Percentiles rank a stretch among this genome's conserved stretches.
Conservation (phyloP, 2,797 vertebrate genomes). For the Ibycter americanus region DNA sequence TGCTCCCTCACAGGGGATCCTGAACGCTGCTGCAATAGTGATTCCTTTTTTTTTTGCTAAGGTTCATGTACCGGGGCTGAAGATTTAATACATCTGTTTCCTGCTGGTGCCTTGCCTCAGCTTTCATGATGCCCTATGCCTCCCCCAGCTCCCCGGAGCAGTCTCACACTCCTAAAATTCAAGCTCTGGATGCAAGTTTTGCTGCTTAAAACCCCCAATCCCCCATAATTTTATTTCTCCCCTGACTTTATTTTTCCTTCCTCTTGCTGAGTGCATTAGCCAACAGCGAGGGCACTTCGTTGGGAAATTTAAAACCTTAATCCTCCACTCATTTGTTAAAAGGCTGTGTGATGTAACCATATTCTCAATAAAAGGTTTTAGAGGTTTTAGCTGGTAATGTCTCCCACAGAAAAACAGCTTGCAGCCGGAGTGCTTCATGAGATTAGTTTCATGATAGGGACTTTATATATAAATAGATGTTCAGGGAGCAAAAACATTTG, state of each 20-base stretch:
- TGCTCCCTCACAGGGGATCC: background rate
- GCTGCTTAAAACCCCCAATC: background rate
- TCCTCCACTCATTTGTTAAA: constrained; percentile 40
- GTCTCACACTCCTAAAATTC: background rate
- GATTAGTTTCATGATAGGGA: background rate
- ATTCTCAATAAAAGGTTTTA: constrained; percentile 57
- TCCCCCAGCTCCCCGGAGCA: background rate
- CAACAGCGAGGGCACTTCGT: background rate
- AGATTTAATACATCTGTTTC: constrained; percentile 58
- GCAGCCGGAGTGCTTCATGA: background rate
- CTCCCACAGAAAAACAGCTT: constrained; percentile 29
- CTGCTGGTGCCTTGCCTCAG: background rate
- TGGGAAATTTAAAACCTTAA: constrained; percentile 51
- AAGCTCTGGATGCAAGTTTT: background rate
- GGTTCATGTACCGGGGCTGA: background rate
- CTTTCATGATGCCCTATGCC: background rate
- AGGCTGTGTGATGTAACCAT: constrained; percentile 44
- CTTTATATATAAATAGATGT: background rate
- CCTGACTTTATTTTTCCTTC: background rate
- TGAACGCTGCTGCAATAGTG: background rate
- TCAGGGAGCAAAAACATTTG: background rate
- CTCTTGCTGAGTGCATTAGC: background rate
- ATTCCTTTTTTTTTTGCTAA: background rate
- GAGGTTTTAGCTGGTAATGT: constrained; percentile 48
- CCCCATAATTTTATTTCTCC: background rate